Percentiles rank a stretch among this genome's conserved stretches.
Evolutionary conservation across 1,140 invertebrate genomes (phyloP).

Genomic region (Sinonovacula constricta): DNA sequence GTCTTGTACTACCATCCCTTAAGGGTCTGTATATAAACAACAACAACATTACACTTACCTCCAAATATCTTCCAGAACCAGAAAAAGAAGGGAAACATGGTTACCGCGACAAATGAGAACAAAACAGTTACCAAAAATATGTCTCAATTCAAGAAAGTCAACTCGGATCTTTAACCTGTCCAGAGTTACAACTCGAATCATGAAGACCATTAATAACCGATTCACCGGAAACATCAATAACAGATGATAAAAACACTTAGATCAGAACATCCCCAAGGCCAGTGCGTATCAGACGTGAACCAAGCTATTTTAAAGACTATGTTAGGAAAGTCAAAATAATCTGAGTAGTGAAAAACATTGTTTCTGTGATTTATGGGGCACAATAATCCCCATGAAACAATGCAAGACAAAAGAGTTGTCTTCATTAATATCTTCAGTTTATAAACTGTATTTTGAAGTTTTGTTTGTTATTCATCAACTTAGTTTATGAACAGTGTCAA

Average conservation of each 20-base stretch:
- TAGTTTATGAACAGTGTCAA: no score
- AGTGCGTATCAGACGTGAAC: constrained; percentile 1
- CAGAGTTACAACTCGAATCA: background rate
- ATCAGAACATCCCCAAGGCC: background rate
- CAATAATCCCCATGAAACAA: no score
- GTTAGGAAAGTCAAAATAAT: constrained; percentile 1
- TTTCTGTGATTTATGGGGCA: no score
- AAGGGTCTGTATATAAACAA: no score
- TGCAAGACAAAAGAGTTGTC: no score
- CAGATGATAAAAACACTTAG: background rate
- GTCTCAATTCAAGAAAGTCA: background rate
- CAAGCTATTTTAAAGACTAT: background rate
- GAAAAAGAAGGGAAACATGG: constrained; percentile 27
- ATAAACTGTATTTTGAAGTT: no score
- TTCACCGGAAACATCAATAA: background rate
- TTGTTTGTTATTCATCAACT: no score
- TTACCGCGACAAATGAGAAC: constrained; percentile 20
- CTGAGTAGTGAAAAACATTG: no score
- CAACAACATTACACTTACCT: no score
- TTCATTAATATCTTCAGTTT: no score
- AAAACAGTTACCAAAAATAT: background rate
- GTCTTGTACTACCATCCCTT: no score
- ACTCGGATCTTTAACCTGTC: background rate
- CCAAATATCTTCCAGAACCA: no score
- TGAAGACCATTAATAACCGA: background rate